Evolutionary conservation across 2,113 vertebrate species (phyloP), one percentile per base, ranked within the genome.

Genomic region (Ageneiosus marmoratus): DNA sequence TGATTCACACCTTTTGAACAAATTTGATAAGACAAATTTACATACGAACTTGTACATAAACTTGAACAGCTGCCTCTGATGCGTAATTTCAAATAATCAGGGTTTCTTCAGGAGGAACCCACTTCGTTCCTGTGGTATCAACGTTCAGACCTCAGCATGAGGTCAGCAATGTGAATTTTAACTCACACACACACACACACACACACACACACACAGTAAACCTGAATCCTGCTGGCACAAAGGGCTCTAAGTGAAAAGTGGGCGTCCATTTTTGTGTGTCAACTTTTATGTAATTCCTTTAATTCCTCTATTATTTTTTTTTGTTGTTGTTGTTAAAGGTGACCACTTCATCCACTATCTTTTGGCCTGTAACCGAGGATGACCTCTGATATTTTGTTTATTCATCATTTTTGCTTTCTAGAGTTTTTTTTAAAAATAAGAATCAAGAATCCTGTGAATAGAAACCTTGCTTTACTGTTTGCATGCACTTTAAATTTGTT

Each of bases 401-500:
- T 92, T 92, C 93, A 95, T 95, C 83, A 56, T 85, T 87, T 86
- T 87, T 92, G 94, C 96, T 96, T 94, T 96, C 69, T 93, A 93
- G 93, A 96, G 96, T 60, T 34, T 22, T 53, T 53, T 75, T 95
- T 97, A 96, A 96, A 92, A 94, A 95, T 93, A 94, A 95, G 94
- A 90, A 92, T 90, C 88, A 87, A 90, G 97, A 83, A 60, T 63
- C 79, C 91, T 92, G 91, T 94, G 67, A 80, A 80, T 77, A 77
- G 70, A 93, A 91, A 95, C 96, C 50, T 76, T 95, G 96, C 96
- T 97, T 97, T 96, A 97, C 95, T 96, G 96, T 95, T 50, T 97
- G 97, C 97, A 99, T 99, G 97, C 97, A 97, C 97, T 98, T 99
- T 97, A 96, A 95, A 94, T 95, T 93, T 94, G 83, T 95, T 96